phyloP scores from a whole-genome alignment of 1,140 invertebrate genomes.

The Ceratina calcarata region DNA sequence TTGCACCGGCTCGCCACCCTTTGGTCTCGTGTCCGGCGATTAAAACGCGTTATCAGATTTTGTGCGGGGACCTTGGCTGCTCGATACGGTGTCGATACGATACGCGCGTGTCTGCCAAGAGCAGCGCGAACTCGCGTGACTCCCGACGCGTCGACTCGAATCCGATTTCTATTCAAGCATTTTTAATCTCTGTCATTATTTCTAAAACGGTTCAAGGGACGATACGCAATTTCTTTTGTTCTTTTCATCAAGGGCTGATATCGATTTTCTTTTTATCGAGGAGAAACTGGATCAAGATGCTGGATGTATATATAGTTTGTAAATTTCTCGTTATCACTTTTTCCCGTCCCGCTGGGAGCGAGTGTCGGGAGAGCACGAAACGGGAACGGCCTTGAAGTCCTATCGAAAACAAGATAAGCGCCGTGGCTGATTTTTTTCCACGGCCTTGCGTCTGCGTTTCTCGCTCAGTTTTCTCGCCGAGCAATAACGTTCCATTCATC shows the following conservation, averaged over 20 bases:
- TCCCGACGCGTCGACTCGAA: slow-evolving; percentile 9
- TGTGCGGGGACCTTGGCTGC: slow-evolving; percentile 44
- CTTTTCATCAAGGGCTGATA: too few species aligned
- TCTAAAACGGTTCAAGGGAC: too few species aligned
- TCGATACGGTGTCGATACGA: too few species aligned
- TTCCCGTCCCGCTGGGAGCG: too few species aligned
- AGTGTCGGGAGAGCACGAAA: not conserved
- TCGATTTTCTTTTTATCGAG: too few species aligned
- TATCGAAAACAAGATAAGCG: slow-evolving; percentile 47
- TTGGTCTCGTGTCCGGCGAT: slow-evolving; percentile 1
- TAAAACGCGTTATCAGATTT: slow-evolving; percentile 52
- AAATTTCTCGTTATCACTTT: not conserved
- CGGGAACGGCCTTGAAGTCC: slow-evolving; percentile 9
- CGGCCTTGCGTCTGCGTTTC: not conserved
- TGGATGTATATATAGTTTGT: too few species aligned
- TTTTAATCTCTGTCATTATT: too few species aligned
- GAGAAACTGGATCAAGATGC: too few species aligned
- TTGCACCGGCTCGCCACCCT: not conserved
- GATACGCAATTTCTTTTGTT: too few species aligned
- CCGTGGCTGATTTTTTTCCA: not conserved
- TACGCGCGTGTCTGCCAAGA: not conserved
- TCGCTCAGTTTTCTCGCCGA: not conserved
- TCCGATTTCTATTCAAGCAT: not conserved
- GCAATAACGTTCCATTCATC: not conserved
- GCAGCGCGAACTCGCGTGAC: slow-evolving; percentile 16